Base-by-base conservation (phyloP, 92 coral and sea anemone species). In the Parazoanthus atlanticus region DNA sequence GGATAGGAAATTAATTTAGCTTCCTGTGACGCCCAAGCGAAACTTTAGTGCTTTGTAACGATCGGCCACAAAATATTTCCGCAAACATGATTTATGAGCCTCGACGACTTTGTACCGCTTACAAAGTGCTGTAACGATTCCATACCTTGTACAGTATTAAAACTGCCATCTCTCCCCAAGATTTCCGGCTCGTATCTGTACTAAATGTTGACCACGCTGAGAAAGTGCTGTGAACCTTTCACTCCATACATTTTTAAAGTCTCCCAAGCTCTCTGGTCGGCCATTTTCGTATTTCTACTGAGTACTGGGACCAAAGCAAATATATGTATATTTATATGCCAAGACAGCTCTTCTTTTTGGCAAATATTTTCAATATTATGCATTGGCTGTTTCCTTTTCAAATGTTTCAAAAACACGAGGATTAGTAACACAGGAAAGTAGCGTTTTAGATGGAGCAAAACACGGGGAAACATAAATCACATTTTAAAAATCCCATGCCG, bases 1-100 rank as follows among this genome's bases (percentile, higher is more conserved):
- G 87, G 87, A 84, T 84, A 84, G 76, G 87, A 84, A 84, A 84
- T 84, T 84, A 84, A 84, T 84, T 84, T 84, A 84, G 87, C 11
- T 84, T 84, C 87, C 87, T 84, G 87, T 84, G 76, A 84, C 87
- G 78, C 87, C 87, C 79, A 84, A 33, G 36, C 72, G 40, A 83
- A 67, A 83, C 65, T 34, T 83, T 41, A 32, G 38, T 56, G 34
- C 76, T 83, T 84, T 84, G 38, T 38, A 23, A 8, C 19, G 11
- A 41, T 61, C 34, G 79, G 87, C 87, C 41, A 56, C 77, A 49
- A 80, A 70, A 70, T 84, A 69, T 69, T 84, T 84, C 87, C 87
- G 87, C 43, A 69, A 46, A 28, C 65, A 70, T 84, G 87, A 84
- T 84, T 71, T 41, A 70, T 70, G 87, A 28, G 6, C n/a, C 78